phyloP scores from a whole-genome alignment of 2,113 vertebrate species.

The Pachyramphus minor region DNA sequence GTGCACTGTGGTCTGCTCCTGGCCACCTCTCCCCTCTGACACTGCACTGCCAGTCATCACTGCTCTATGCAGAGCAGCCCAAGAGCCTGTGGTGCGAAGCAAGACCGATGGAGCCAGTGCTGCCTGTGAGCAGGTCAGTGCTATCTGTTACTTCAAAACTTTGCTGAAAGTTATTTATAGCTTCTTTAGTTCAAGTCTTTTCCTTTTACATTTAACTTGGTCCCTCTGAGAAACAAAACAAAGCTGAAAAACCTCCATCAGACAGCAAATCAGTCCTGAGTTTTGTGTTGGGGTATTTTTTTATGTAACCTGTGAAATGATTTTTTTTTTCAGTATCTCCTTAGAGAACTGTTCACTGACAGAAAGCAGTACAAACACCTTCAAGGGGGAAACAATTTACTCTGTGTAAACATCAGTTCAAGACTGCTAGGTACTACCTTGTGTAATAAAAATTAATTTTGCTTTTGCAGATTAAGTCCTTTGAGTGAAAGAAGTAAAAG shows the following conservation, averaged over 20 bases:
- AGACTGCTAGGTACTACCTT: not conserved
- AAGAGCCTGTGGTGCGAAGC: slow-evolving; percentile 82
- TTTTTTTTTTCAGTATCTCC: not conserved
- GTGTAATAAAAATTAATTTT: not conserved
- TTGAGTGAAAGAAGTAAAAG: not conserved
- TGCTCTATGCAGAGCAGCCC: slow-evolving; percentile 80
- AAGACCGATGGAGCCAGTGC: slow-evolving; percentile 69
- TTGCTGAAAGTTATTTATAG: not conserved
- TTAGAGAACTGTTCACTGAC: not conserved
- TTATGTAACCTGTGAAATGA: not conserved
- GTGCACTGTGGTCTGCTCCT: slow-evolving; percentile 79
- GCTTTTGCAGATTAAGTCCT: not conserved
- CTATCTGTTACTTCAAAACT: not conserved
- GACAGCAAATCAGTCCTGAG: not conserved
- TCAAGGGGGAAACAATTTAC: not conserved
- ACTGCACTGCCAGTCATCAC: slow-evolving; percentile 80
- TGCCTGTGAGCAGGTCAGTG: slow-evolving; percentile 74
- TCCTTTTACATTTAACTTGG: not conserved
- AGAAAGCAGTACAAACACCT: not conserved
- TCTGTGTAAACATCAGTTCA: not conserved
- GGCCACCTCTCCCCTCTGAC: slow-evolving; percentile 76
- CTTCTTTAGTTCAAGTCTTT: not conserved
- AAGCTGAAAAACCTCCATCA: not conserved
- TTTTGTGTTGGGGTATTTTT: not conserved
- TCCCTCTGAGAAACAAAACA: not conserved